These are phyloP conservation scores for Polypedilum pembai DNA, from an alignment of 1,140 invertebrate species.

Conservation along the genomic window DNA sequence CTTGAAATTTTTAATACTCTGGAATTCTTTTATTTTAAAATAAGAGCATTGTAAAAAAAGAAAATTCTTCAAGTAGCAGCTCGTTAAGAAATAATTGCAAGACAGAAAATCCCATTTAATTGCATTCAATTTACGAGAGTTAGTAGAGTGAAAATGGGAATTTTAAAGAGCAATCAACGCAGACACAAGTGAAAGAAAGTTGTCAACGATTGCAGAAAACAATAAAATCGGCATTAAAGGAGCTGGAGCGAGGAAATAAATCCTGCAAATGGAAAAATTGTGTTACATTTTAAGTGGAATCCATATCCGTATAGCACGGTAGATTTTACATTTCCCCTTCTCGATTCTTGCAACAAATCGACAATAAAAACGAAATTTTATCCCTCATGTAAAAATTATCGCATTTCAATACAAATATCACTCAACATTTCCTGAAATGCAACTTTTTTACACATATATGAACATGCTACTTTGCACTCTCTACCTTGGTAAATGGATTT, in stretches of 20 bases:
- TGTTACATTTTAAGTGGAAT: constrained; percentile 18
- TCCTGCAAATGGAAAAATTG: constrained; percentile 23
- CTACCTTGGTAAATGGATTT: constrained; percentile 6
- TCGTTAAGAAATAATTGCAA: constrained; percentile 8
- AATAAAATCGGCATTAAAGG: constrained; percentile 23
- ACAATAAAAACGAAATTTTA: neutral
- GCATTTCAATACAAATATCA: constrained; percentile 18
- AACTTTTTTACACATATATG: neutral
- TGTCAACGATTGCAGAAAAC: constrained; percentile 18
- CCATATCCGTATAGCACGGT: neutral
- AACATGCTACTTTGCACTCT: neutral
- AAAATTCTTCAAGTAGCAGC: neutral
- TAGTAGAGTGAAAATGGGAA: constrained; percentile 18
- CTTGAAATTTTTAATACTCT: neutral
- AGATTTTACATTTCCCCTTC: neutral
- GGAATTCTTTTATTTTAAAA: too few species aligned
- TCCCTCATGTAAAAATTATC: neutral
- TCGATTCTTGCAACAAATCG: neutral
- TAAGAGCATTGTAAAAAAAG: neutral
- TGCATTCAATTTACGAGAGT: neutral
- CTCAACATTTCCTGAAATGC: constrained; percentile 8
- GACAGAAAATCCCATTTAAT: constrained; percentile 5
- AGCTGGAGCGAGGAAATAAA: neutral
- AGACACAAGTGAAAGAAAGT: neutral
- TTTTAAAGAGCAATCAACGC: constrained; percentile 10